Percentiles rank a stretch among this genome's conserved stretches.
These are phyloP conservation scores for Oreortyx pictus DNA, from an alignment of 2,797 vertebrate species.

Conservation along the genomic window DNA sequence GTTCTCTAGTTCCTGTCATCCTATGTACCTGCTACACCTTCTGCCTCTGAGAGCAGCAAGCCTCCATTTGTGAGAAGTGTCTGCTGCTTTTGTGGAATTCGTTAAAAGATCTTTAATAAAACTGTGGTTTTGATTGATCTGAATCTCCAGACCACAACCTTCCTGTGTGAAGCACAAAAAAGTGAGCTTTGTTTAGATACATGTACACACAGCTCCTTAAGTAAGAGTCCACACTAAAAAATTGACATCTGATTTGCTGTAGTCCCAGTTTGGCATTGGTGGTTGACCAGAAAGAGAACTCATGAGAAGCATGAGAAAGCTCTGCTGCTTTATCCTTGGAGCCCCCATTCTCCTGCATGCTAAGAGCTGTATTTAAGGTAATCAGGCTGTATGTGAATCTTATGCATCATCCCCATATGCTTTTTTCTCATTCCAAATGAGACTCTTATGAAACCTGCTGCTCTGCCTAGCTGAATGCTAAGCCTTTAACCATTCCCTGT, in stretches of 20 bases:
- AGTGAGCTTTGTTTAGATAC: background rate
- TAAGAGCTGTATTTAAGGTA: background rate
- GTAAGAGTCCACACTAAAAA: background rate
- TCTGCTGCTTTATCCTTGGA: background rate
- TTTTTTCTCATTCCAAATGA: background rate
- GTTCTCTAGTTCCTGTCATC: slow-evolving; percentile 77
- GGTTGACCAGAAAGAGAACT: background rate
- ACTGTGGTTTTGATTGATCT: background rate
- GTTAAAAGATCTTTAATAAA: background rate
- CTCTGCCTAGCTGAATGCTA: background rate
- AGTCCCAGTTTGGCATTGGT: background rate
- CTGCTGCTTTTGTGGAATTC: background rate
- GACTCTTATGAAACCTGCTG: background rate
- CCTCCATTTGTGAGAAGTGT: background rate
- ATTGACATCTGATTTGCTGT: background rate
- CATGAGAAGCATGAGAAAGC: background rate
- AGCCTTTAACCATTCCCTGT: background rate
- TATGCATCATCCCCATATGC: background rate
- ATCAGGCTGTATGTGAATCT: background rate
- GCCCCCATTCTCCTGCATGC: background rate
- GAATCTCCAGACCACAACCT: background rate
- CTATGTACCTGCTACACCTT: background rate
- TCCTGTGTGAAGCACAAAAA: background rate
- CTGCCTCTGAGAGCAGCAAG: background rate
- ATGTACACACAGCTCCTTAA: background rate